Conservation (phyloP, 1,140 invertebrate genomes). For the Holcopasites calliopsidis region DNA sequence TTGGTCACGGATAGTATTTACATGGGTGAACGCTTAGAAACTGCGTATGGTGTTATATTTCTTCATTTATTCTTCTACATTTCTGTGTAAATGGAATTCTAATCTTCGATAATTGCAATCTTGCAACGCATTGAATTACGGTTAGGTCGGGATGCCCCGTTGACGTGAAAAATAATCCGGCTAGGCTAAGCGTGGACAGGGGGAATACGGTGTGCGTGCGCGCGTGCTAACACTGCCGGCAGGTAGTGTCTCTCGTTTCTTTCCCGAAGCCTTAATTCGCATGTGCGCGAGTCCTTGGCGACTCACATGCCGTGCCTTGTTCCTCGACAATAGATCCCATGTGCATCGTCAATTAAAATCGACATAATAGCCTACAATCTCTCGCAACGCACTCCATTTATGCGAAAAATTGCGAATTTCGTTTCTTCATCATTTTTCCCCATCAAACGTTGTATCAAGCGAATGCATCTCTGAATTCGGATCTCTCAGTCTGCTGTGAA, state of each 20-base stretch:
- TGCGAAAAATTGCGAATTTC: too few species aligned
- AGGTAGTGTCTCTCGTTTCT: constrained; percentile 10
- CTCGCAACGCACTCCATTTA: too few species aligned
- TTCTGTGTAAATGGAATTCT: too few species aligned
- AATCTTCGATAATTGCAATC: too few species aligned
- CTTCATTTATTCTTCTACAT: too few species aligned
- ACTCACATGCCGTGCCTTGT: constrained; percentile 8
- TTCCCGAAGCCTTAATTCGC: background rate
- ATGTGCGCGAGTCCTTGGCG: background rate
- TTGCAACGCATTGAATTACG: background rate
- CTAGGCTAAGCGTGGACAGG: constrained; percentile 1
- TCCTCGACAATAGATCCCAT: constrained; percentile 4
- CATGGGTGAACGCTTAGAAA: too few species aligned
- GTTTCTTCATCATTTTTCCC: too few species aligned
- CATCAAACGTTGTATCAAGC: too few species aligned
- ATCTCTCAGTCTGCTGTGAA: too few species aligned
- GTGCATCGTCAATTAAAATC: constrained; percentile 2
- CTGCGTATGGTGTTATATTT: too few species aligned
- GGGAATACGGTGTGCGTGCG: background rate
- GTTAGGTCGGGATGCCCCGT: background rate
- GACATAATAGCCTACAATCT: background rate
- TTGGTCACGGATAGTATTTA: too few species aligned
- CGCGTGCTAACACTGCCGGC: background rate
- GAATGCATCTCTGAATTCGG: too few species aligned
- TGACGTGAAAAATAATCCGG: constrained; percentile 5